Conservation (phyloP, 1,140 invertebrate genomes). For the Microplitis mediator region DNA sequence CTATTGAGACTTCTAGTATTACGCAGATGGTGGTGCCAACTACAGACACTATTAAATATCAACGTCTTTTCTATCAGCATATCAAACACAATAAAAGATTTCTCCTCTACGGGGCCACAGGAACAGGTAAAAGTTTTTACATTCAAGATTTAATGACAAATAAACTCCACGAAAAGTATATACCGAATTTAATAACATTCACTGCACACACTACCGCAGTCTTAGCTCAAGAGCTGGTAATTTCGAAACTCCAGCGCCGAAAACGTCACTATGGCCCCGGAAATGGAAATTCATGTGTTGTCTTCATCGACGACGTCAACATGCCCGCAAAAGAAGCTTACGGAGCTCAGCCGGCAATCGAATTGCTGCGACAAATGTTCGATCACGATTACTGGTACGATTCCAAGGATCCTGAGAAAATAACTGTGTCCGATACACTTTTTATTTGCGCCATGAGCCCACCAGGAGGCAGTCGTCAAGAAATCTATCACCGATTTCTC, state of each 20-base stretch:
- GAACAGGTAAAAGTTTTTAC: slow-evolving; percentile 92
- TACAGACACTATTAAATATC: slow-evolving; percentile 82
- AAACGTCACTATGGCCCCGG: slow-evolving; percentile 83
- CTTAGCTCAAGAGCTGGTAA: slow-evolving; percentile 85
- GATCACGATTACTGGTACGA: slow-evolving; percentile 90
- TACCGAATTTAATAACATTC: slow-evolving; percentile 85
- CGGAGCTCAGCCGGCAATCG: slow-evolving; percentile 89
- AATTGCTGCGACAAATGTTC: slow-evolving; percentile 85
- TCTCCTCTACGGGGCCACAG: slow-evolving; percentile 86
- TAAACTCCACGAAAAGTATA: slow-evolving; percentile 75
- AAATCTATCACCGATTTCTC: slow-evolving; percentile 82
- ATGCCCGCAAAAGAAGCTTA: slow-evolving; percentile 88
- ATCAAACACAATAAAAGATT: slow-evolving; percentile 72
- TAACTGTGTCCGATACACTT: slow-evolving; percentile 79
- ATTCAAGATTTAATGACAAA: slow-evolving; percentile 86
- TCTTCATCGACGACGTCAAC: slow-evolving; percentile 93
- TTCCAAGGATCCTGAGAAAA: slow-evolving; percentile 78
- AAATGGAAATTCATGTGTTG: slow-evolving; percentile 74
- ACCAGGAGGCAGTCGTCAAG: slow-evolving; percentile 84
- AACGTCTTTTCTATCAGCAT: slow-evolving; percentile 70
- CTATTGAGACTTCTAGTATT: slow-evolving; percentile 71
- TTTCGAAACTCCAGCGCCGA: slow-evolving; percentile 81
- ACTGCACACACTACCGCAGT: slow-evolving; percentile 87
- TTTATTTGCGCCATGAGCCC: slow-evolving; percentile 85
- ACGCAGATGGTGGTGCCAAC: slow-evolving; percentile 83